Evolutionary conservation across 2,888 invertebrate genomes (phyloP).

Genomic region (Metopia argyrocephala): DNA sequence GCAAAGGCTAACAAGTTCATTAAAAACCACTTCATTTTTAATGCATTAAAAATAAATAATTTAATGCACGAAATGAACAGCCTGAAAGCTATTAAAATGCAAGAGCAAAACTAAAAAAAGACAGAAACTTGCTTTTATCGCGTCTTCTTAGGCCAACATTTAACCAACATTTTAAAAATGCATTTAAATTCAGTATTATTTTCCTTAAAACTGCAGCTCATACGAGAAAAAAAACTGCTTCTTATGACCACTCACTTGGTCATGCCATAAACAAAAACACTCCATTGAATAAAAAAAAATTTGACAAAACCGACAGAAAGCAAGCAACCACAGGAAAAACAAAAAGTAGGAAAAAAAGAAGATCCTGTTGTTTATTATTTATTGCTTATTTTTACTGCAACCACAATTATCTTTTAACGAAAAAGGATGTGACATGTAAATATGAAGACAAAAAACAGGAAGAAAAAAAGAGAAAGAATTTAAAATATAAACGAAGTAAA

Average conservation of each 20-base stretch:
- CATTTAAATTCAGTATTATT: background rate
- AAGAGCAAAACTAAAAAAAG: background rate
- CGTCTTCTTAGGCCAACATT: background rate
- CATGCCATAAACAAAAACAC: background rate
- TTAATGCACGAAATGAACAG: background rate
- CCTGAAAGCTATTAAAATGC: constrained; percentile 15
- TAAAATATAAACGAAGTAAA: background rate
- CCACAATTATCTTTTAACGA: background rate
- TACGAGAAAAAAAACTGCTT: background rate
- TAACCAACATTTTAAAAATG: background rate
- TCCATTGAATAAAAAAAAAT: background rate
- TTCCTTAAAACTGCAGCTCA: background rate
- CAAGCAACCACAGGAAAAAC: background rate
- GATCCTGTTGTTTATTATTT: background rate
- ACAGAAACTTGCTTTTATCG: background rate
- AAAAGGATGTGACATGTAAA: background rate
- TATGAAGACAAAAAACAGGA: background rate
- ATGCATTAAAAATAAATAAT: background rate
- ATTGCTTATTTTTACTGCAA: background rate
- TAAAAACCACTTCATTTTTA: background rate
- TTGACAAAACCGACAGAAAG: too few relatives aligned
- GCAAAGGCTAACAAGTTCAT: constrained; percentile 15
- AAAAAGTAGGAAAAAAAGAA: background rate
- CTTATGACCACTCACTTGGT: background rate
- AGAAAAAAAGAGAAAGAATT: background rate